Evolutionary conservation across 2,113 vertebrate genomes (phyloP), one percentile per base, ranked within the genome.

Genomic region (Brienomyrus brachyistius): DNA sequence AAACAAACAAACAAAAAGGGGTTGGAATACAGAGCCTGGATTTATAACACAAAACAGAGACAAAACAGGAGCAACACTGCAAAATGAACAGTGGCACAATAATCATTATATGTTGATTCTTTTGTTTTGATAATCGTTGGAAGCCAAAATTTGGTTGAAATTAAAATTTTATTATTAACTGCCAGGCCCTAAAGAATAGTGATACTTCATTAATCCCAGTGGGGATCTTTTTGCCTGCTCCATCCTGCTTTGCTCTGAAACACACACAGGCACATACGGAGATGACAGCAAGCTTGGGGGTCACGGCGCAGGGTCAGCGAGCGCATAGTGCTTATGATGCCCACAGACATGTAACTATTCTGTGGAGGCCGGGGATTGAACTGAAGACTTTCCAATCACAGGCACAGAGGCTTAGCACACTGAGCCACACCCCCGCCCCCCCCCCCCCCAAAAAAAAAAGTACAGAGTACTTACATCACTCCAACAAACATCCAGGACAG

Each of bases 401-500:
- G 62, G n/a, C n/a, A 27, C n/a, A 27, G 62, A 66, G 62, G n/a
- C 62, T 23, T 62, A 62, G 56, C 56, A 23, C 56, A 23, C 56
- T 62, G 56, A 23, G 56, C 56, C 56, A 1, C 21, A n/a, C n/a
- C n/a, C n/a, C n/a, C n/a, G n/a, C 7, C 23, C 23, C 6, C 6
- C 23, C 59, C 59, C 9, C 23, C 1, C 31, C 31, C 31, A n/a
- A n/a, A 8, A 59, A 27, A n/a, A 66, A 54, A 50, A 80, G 56
- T 27, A 21, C 23, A 21, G 31, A 77, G 70, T 15, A 95, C 97
- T 27, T 95, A 99, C 98, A 89, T 99, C 99, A 86, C 99, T 99
- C 99, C 98, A 99, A 93, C 99, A 99, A 82, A 96, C 96, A 88
- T 97, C 99, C 0, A 99, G 94, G 2, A 99, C 98, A 0, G 99